Base-by-base conservation (phyloP, 2,797 vertebrate species). In the Margarornis squamiger region DNA sequence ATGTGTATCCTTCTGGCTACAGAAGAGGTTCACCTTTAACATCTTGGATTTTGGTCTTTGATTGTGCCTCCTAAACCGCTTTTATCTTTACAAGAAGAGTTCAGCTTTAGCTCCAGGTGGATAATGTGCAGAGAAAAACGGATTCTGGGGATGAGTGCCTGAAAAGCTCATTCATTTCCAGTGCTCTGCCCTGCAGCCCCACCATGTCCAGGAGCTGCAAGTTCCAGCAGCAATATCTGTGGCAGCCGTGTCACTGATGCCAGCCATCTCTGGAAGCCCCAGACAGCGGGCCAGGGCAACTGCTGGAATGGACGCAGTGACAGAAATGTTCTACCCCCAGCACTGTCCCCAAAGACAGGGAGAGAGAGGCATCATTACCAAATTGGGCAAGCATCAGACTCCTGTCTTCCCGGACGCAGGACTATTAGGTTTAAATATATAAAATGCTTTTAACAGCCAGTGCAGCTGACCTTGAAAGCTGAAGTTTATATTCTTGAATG, bases 41-140 rank as follows among this genome's bases (percentile, higher is more conserved):
- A 71, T 86, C 49, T 62, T 85, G 93, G 79, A 86, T 94, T 92
- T 91, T 83, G 61, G 65, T 48, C 65, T 91, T 74, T 65, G 66
- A 90, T 52, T 83, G 51, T 91, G 41, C 21, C 43, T 86, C 32
- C 54, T 88, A 88, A 94, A 86, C 0, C 1, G 36, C 32, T 85
- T 94, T 91, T 27, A 72, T 54, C n/a, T 71, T 61, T 62, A 68
- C 54, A 89, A 61, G 57, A 74, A 57, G 68, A 62, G 18, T 83
- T 91, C 81, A 90, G 38, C 75, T 92, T 77, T 80, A 89, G 85
- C 61, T 80, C n/a, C 34, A 51, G 68, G 54, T 86, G 57, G 63
- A 77, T 76, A 79, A 85, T 0, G 1, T 57, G 57, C 2, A 4
- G 30, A 55, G 54, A 81, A 86, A 82, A 85, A 74, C 0, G 4